Evolutionary conservation across 2,113 vertebrate genomes (phyloP).

Genomic region (Taxidea taxus): DNA sequence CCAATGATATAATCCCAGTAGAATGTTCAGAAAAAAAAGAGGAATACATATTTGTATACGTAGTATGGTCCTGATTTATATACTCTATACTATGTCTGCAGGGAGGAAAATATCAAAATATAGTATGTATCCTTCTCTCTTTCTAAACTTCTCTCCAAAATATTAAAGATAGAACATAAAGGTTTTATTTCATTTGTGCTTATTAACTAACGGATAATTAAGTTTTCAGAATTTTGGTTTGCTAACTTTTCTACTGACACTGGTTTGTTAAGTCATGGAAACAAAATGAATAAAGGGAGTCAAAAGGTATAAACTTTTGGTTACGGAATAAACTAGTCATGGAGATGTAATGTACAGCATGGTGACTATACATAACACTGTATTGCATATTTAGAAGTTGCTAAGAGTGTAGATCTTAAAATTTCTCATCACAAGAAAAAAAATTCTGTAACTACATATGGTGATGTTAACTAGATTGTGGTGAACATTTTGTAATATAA

Average conservation of each 20-base stretch:
- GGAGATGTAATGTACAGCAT: not conserved
- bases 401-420: not conserved
- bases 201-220: slow-evolving; percentile 17
- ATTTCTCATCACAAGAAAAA: not conserved
- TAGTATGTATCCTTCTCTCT: not conserved
- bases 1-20: not conserved
- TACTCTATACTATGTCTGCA: not conserved
- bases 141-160: not conserved
- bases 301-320: not conserved
- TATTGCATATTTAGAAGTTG: not conserved
- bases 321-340: not conserved
- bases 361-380: not conserved
- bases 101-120: not conserved
- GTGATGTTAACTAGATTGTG: not conserved
- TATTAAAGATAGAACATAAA: not conserved
- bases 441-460: not conserved
- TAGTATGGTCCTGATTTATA: not conserved
- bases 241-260: not conserved
- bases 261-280: not conserved
- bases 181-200: slow-evolving; percentile 1
- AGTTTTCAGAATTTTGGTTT: slow-evolving; percentile 45
- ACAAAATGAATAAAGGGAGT: not conserved
- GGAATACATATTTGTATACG: not conserved
- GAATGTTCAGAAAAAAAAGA: not conserved
- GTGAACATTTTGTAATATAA: not conserved